These are phyloP conservation scores for Microplitis manilae DNA, from an alignment of 2,888 invertebrate species.

Conservation along the genomic window DNA sequence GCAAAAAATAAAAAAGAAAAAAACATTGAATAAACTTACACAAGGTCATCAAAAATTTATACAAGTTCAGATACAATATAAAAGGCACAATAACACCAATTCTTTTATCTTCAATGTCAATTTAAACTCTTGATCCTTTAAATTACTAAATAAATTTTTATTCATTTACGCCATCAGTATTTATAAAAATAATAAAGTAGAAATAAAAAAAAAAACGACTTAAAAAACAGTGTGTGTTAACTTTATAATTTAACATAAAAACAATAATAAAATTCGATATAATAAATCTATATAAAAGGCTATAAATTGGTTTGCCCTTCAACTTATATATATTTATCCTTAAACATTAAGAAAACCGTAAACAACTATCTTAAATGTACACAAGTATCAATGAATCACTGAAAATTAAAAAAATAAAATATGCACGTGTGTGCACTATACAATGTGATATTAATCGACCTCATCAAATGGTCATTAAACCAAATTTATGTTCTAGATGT, in stretches of 20 bases:
- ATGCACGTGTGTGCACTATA: conserved; percentile 33
- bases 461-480: conserved; percentile 39
- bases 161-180: too few species aligned
- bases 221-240: too few species aligned
- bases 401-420: not conserved
- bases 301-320: not conserved
- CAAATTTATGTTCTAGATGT: conserved; percentile 36
- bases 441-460: conserved; percentile 44
- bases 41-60: not conserved
- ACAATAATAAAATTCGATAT: too few species aligned
- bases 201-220: too few species aligned
- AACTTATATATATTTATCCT: not conserved
- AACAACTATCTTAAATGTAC: conserved; percentile 10
- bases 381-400: conserved; percentile 18
- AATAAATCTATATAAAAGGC: too few species aligned
- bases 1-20: not conserved
- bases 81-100: too few species aligned
- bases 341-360: not conserved
- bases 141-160: too few species aligned
- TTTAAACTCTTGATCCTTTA: too few species aligned
- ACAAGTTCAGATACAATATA: not conserved
- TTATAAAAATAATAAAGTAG: too few species aligned
- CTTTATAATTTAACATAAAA: too few species aligned
- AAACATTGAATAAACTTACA: not conserved
- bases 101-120: too few species aligned